A percentile compares a stretch with the other conserved stretches of the same genome.
Conservation (phyloP, 2,797 vertebrate species). For the Meda fulgida region DNA sequence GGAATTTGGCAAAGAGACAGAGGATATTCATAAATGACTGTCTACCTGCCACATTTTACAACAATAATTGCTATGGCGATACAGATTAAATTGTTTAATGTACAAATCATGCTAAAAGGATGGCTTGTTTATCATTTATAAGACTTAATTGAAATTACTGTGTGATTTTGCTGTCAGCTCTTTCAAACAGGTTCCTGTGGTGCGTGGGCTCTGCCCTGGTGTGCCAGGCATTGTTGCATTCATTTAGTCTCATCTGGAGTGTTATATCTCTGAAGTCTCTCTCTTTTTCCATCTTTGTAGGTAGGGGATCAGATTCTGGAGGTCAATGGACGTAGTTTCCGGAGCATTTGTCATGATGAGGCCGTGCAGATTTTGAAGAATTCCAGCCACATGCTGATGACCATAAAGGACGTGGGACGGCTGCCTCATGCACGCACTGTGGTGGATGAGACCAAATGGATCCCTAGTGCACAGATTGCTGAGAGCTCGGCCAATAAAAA, state of each 20-base stretch:
- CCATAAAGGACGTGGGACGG: constrained; percentile 88
- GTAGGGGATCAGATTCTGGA: constrained; percentile 96
- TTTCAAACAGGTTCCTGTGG: constrained; percentile 16
- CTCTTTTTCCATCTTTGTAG: constrained; percentile 68
- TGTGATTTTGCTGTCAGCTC: neutral
- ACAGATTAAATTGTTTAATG: neutral
- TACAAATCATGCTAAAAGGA: constrained; percentile 14
- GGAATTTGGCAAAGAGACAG: constrained; percentile 2
- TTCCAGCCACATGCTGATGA: constrained; percentile 86
- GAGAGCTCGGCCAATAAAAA: constrained; percentile 68
- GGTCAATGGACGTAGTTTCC: constrained; percentile 87
- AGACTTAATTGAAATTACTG: constrained; percentile 6
- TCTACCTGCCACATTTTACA: neutral
- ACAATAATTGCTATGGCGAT: neutral
- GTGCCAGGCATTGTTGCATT: constrained; percentile 6
- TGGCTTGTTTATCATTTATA: constrained; percentile 8
- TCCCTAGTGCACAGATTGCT: constrained; percentile 80
- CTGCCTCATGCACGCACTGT: constrained; percentile 90
- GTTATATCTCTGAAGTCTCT: neutral
- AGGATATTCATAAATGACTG: constrained; percentile 3
- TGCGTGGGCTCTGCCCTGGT: neutral
- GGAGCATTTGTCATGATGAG: constrained; percentile 89
- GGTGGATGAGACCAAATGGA: constrained; percentile 90
- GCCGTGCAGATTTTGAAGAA: constrained; percentile 90
- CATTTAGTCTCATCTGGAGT: neutral